Evolutionary conservation across 1,140 invertebrate species (phyloP), one percentile per base, ranked within the genome.

Genomic region (Apis laboriosa): DNA sequence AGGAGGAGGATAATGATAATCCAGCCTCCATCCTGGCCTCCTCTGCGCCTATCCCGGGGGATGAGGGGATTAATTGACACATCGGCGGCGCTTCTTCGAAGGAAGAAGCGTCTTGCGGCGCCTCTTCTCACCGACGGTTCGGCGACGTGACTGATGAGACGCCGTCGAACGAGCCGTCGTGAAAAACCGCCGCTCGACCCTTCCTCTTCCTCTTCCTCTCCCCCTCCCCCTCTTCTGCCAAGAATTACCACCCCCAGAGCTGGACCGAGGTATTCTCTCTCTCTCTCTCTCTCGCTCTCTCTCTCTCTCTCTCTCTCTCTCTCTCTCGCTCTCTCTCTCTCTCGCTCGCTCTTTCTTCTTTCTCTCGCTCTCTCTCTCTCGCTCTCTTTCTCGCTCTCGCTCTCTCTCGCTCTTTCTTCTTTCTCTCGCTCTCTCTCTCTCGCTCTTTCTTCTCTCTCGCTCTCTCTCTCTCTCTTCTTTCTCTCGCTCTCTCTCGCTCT

Each of bases 41-140:
- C 28, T 34, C 28, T 34, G 3, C 34, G 82, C 71, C 66, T 89
- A 89, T 91, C 90, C 90, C 89, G 71, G 71, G 89, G 89, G 90
- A 91, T 85, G 76, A 85, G 77, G 86, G 90, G 88, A 91, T 91
- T 91, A 91, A 91, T 91, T 91, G 90, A 91, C 90, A 91, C 89
- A 91, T 91, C 87, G 89, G 89, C 86, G 89, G 34, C 34, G 34
- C n/a, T 34, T 34, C 90, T 87, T 86, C 84, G 85, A 79, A 85
- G 90, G 83, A 87, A 82, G 85, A 55, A 58, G 85, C 78, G 80
- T 86, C 68, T n/a, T n/a, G 75, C 70, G 83, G 79, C 86, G 87
- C 83, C 81, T 85, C 79, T 74, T 86, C 73, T 84, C n/a, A n/a
- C 82, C 77, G 83, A 80, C 77, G 87, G 43, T 75, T 34, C 84